A percentile compares a stretch with the other conserved stretches of the same genome.
Conservation (phyloP, 2,797 vertebrate genomes). For the Clamator glandarius region DNA sequence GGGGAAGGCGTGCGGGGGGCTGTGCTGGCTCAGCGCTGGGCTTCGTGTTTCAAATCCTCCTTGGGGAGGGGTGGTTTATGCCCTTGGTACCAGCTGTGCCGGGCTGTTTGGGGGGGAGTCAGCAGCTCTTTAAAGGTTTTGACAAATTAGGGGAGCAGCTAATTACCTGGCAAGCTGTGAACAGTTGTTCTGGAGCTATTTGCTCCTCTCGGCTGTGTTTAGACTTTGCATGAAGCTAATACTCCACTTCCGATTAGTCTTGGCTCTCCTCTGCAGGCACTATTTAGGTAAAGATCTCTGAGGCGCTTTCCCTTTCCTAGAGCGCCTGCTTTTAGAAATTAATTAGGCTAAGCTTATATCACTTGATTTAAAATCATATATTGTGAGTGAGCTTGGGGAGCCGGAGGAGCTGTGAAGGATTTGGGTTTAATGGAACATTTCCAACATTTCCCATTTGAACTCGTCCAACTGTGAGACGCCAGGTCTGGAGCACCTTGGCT, state of each 20-base stretch:
- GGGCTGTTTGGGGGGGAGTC: background rate
- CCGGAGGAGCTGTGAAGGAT: background rate
- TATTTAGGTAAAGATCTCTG: constrained; percentile 55
- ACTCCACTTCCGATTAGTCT: constrained; percentile 59
- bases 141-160: constrained; percentile 59
- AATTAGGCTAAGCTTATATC: constrained; percentile 56
- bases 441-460: background rate
- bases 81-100: constrained; percentile 29
- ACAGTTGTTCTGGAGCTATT: constrained; percentile 56
- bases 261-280: constrained; percentile 42
- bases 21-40: constrained; percentile 39
- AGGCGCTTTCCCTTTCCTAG: constrained; percentile 65
- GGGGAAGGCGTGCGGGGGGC: background rate
- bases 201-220: constrained; percentile 34
- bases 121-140: constrained; percentile 53
- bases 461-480: background rate
- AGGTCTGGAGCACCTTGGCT: background rate
- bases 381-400: background rate
- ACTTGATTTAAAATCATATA: constrained; percentile 55
- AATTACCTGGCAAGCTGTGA: constrained; percentile 68
- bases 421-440: background rate
- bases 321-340: constrained; percentile 61
- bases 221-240: constrained; percentile 57
- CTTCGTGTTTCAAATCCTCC: constrained; percentile 56
- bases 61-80: background rate